Conservation (phyloP, 1,140 invertebrate genomes). For the Solenopsis invicta region DNA sequence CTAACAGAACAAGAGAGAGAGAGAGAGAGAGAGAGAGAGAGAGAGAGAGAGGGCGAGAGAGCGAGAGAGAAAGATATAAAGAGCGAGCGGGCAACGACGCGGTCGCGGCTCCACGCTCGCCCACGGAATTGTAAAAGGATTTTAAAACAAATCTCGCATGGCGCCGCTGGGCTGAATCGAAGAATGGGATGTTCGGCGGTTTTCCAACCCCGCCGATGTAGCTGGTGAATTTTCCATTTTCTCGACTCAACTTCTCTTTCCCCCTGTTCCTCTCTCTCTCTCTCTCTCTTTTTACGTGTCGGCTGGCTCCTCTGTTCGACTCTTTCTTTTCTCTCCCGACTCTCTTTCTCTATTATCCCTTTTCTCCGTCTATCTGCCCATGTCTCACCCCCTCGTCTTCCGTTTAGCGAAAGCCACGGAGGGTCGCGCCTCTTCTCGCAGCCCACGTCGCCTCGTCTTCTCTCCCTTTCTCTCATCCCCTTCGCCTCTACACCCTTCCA, state of each 20-base stretch:
- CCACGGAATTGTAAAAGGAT: conserved; percentile 86
- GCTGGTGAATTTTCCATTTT: conserved; percentile 84
- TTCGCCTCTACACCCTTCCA: conserved; percentile 49
- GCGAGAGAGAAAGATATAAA: conserved; percentile 24
- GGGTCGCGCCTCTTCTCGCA: conserved; percentile 63
- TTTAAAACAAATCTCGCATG: conserved; percentile 86
- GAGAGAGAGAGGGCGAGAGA: conserved; percentile 26
- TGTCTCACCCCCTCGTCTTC: conserved; percentile 46
- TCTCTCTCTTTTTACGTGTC: conserved; percentile 54
- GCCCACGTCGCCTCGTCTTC: conserved; percentile 44
- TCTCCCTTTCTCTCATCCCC: conserved; percentile 54
- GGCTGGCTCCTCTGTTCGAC: conserved; percentile 13
- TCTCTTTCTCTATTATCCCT: conserved; percentile 51
- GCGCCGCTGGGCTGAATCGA: conserved; percentile 85
- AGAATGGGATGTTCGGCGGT: conserved; percentile 82
- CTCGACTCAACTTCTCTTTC: conserved; percentile 73
- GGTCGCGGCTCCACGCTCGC: conserved; percentile 67
- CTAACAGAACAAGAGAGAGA: conserved; percentile 35
- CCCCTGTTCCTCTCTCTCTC: conserved; percentile 62
- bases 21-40: conserved; percentile 26
- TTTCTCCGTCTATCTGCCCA: conserved; percentile 60
- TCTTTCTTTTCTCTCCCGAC: conserved; percentile 43
- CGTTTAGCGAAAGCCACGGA: conserved; percentile 75
- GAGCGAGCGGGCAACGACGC: conserved; percentile 29
- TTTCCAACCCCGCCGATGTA: conserved; percentile 72